Conservation (phyloP, 2,888 invertebrate species). For the Empis livida region DNA sequence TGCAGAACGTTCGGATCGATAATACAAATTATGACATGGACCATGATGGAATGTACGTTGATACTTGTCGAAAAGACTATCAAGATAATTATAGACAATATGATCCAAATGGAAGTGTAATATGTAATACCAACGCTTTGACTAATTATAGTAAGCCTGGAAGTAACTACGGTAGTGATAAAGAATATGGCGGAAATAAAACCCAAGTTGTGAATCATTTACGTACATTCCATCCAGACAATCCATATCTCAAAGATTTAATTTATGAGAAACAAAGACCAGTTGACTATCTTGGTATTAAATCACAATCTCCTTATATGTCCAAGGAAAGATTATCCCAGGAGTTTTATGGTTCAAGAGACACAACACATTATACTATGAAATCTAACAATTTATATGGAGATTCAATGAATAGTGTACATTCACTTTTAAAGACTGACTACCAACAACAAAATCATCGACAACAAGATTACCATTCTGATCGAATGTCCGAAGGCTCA, state of each 20-base stretch:
- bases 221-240: slow-evolving; percentile 32
- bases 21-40: slow-evolving; percentile 26
- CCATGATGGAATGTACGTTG: slow-evolving; percentile 22
- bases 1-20: slow-evolving; percentile 42
- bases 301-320: slow-evolving; percentile 32
- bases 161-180: slow-evolving; percentile 31
- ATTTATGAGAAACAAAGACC: slow-evolving; percentile 33
- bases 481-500: slow-evolving; percentile 55
- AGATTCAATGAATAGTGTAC: slow-evolving; percentile 33
- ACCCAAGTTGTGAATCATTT: slow-evolving; percentile 34
- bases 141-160: slow-evolving; percentile 20
- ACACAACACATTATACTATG: slow-evolving; percentile 30
- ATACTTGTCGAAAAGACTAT: slow-evolving; percentile 25
- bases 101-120: slow-evolving; percentile 15
- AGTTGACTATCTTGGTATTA: slow-evolving; percentile 25
- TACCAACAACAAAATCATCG: slow-evolving; percentile 35
- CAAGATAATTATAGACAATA: slow-evolving; percentile 31
- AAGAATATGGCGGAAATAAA: slow-evolving; percentile 14
- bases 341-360: slow-evolving; percentile 33
- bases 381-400: slow-evolving; percentile 27
- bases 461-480: slow-evolving; percentile 35
- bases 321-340: slow-evolving; percentile 32
- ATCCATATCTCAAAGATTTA: slow-evolving; percentile 30
- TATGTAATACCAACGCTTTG: slow-evolving; percentile 2
- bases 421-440: slow-evolving; percentile 33